Percentiles rank a stretch among this genome's conserved stretches.
Conservation (phyloP, 1,140 invertebrate species). For the Megathymus violae region DNA sequence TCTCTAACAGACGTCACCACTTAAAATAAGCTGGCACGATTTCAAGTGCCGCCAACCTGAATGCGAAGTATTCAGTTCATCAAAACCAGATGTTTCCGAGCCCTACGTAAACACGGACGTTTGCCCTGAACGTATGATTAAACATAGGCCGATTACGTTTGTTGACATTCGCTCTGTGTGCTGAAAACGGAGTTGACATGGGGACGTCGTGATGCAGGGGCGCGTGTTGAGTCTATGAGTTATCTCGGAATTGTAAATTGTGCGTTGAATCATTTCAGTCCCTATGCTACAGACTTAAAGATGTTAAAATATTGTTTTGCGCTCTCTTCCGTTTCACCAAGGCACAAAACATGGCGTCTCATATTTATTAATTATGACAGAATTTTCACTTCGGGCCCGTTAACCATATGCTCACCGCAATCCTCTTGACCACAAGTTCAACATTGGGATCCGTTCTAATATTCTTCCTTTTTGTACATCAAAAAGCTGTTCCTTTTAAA, state of each 20-base stretch:
- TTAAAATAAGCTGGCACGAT: constrained; percentile 82
- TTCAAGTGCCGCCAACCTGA: constrained; percentile 79
- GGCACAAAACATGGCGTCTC: background rate
- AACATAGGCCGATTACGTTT: constrained; percentile 47
- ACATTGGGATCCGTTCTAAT: no score
- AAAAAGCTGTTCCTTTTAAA: no score
- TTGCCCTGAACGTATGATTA: constrained; percentile 48
- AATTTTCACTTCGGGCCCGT: background rate
- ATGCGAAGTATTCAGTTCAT: constrained; percentile 79
- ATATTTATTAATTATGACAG: constrained; percentile 4
- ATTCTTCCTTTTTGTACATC: no score
- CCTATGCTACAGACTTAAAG: background rate
- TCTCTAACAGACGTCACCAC: constrained; percentile 76
- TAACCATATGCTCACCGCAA: background rate
- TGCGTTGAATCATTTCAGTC: constrained; percentile 1
- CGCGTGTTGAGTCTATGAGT: constrained; percentile 11
- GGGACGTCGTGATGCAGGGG: constrained; percentile 11
- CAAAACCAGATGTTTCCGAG: constrained; percentile 77
- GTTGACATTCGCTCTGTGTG: constrained; percentile 38
- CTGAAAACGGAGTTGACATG: constrained; percentile 24
- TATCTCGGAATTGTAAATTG: constrained; percentile 25
- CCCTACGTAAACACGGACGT: constrained; percentile 61
- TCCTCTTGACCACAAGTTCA: no score
- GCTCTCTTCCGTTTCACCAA: background rate
- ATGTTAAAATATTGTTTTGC: background rate